These are phyloP conservation scores for Buceros bicornis DNA, from an alignment of 2,797 vertebrate genomes.

Conservation along the genomic window DNA sequence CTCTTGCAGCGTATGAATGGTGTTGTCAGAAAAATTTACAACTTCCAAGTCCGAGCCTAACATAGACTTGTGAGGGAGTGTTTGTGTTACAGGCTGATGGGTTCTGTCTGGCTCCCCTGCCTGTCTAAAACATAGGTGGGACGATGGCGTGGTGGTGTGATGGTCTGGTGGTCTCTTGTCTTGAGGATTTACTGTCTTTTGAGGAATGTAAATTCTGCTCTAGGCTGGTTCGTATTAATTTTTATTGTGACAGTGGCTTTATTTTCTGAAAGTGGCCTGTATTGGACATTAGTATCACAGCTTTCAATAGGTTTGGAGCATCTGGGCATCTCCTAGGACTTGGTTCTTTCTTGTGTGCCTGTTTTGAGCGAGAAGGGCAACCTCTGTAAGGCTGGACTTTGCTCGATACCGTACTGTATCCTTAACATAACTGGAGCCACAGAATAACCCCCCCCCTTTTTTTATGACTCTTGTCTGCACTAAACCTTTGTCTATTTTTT, in stretches of 20 bases:
- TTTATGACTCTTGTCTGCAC: not conserved
- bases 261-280: not conserved
- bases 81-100: conserved; percentile 52
- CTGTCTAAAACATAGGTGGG: conserved; percentile 24
- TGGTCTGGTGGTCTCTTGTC: conserved; percentile 22
- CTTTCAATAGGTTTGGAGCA: not conserved
- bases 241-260: not conserved
- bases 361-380: not conserved
- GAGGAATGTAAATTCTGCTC: not conserved
- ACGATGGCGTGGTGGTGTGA: not conserved
- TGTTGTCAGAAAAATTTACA: not conserved
- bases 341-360: not conserved
- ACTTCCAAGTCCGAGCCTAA: not conserved
- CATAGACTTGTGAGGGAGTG: not conserved
- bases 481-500: not conserved
- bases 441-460: not conserved
- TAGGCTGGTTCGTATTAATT: not conserved
- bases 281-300: not conserved
- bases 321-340: not conserved
- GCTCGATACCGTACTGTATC: not conserved
- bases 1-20: not conserved
- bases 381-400: not conserved
- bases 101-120: conserved; percentile 50
- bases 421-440: not conserved
- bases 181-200: conserved; percentile 21